Base-by-base conservation (phyloP, 2,888 invertebrate genomes). In the Synanthedon formicaeformis region DNA sequence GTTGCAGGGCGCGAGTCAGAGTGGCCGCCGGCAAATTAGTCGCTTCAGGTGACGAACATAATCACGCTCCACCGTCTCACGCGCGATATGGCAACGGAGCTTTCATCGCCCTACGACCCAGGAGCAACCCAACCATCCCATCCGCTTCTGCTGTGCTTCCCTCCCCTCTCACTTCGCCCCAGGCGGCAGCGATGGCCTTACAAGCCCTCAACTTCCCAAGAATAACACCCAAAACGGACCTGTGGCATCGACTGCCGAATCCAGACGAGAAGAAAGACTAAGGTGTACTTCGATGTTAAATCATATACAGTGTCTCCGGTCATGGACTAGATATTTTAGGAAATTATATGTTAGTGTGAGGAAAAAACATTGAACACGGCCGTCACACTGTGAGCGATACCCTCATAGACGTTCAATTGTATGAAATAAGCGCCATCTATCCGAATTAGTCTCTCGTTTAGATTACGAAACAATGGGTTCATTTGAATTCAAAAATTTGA, bases 51-150 rank as follows among this genome's bases (percentile, higher is more conserved):
- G 86, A 86, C 52, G 72, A 67, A 40, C 86, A 86, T 59, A 86
- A 86, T 59, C 87, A 87, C 62, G 76, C 81, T 40, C 84, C 85
- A 13, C 87, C 87, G 0, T 83, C 83, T 1, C 85, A 87, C 60
- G 86, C 85, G 13, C 80, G 86, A n/a, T 85, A 81, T 57, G 86
- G 86, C 3, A 85, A 86, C 61, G 87, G 87, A 3, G 82, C 85
- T 34, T 86, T 86, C 60, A 85, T 87, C 11, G 81, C 81, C 63
- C 73, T 87, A n/a, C 75, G 79, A 40, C 86, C 85, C 13, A 71
- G 81, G 56, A 14, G 52, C 18, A 53, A 61, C 4, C 55, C 65
- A n/a, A 55, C 58, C 27, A 55, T 66, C 4, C 56, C 65, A 3
- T 57, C 64, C 23, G 63, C 68, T 2, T 62, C 68, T 5, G n/a